Percentiles rank a stretch among this genome's conserved stretches.
Evolutionary conservation across 2,888 invertebrate genomes (phyloP).

Genomic region (Cephus pygmeus): DNA sequence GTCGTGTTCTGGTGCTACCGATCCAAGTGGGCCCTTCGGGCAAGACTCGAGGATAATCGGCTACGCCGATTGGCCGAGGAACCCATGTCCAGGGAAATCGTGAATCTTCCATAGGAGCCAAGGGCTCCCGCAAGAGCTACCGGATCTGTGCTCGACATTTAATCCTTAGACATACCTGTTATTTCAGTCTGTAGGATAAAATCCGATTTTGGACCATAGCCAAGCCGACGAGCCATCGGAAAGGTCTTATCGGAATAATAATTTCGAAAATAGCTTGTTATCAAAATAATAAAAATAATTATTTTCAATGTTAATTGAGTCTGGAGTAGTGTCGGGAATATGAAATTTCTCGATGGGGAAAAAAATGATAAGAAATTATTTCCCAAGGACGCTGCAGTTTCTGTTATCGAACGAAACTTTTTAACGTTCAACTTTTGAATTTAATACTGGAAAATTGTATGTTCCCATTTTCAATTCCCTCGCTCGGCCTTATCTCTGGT

Average conservation of each 20-base stretch:
- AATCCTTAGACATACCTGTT: neutral
- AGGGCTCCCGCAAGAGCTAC: neutral
- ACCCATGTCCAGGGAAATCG: neutral
- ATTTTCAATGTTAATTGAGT: too few species aligned
- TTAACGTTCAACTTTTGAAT: neutral
- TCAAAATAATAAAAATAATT: neutral
- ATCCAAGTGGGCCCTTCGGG: slow-evolving; percentile 25
- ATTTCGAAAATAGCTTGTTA: neutral
- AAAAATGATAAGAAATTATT: neutral
- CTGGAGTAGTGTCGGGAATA: neutral
- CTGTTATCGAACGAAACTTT: neutral
- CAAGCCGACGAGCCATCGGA: neutral
- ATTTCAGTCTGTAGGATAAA: neutral
- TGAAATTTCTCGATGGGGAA: neutral
- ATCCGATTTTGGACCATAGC: neutral
- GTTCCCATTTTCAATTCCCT: neutral
- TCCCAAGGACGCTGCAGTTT: neutral
- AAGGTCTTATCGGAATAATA: neutral
- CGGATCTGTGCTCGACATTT: neutral
- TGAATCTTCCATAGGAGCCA: neutral
- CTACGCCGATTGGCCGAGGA: neutral
- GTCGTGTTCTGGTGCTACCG: slow-evolving; percentile 27
- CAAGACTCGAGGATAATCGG: slow-evolving; percentile 28
- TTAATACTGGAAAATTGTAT: neutral
- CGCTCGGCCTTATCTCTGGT: neutral